Conservation (phyloP, 2,888 invertebrate genomes). For the Pollenia labialis region DNA sequence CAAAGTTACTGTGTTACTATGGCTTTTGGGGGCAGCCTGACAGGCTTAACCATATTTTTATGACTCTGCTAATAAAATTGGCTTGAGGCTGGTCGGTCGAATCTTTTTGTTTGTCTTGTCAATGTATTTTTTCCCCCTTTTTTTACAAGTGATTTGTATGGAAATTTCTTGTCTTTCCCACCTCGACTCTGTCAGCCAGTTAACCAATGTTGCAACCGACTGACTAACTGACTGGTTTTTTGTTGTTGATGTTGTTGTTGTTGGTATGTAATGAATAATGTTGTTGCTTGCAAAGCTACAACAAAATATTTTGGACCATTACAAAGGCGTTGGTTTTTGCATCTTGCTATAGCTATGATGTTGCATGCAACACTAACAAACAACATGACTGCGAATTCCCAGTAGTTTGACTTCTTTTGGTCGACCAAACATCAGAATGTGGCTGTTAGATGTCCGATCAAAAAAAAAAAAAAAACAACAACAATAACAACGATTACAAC, state of each 20-base stretch:
- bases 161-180: constrained; percentile 4
- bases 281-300: not conserved
- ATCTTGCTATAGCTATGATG: constrained; percentile 27
- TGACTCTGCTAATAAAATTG: constrained; percentile 28
- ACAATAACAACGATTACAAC: not conserved
- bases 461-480: not conserved
- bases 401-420: constrained; percentile 62
- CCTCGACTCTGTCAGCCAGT: not conserved
- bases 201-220: constrained; percentile 25
- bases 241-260: not conserved
- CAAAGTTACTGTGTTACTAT: constrained; percentile 70
- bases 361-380: constrained; percentile 53
- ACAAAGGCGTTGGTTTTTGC: constrained; percentile 43
- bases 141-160: constrained; percentile 10
- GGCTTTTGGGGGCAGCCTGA: constrained; percentile 11
- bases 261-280: not conserved
- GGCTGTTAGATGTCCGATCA: constrained; percentile 33
- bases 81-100: constrained; percentile 48
- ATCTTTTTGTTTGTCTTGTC: constrained; percentile 19
- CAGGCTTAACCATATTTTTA: constrained; percentile 8
- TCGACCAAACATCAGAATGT: constrained; percentile 62
- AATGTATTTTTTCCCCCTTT: not conserved
- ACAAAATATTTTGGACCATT: constrained; percentile 43
- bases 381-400: constrained; percentile 35
- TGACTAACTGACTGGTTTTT: constrained; percentile 19